Evolutionary conservation across 2,113 vertebrate genomes (phyloP).

Genomic region (Neodontobutis hainanensis): DNA sequence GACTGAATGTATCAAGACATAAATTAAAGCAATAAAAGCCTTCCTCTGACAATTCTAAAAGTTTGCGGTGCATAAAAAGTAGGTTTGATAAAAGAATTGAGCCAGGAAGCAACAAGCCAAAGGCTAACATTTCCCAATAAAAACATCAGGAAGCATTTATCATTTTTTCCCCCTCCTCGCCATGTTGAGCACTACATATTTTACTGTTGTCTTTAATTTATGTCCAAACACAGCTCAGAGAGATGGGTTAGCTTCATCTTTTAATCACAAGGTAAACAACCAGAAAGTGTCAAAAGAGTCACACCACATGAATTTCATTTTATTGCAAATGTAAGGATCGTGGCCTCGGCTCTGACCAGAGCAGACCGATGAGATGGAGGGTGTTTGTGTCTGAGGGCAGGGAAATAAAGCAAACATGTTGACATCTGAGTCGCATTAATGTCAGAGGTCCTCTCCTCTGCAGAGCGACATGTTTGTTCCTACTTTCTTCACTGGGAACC

Average conservation of each 20-base stretch:
- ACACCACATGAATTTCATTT: background rate
- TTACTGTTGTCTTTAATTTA: conserved; percentile 44
- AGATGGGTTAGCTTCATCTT: conserved; percentile 13
- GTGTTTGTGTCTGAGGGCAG: conserved; percentile 21
- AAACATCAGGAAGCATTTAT: conserved; percentile 59
- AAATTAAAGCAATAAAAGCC: conserved; percentile 30
- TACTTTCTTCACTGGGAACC: conserved; percentile 40
- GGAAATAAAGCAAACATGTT: conserved; percentile 34
- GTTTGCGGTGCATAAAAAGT: conserved; percentile 21
- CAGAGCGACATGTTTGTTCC: conserved; percentile 37
- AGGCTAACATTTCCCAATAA: conserved; percentile 36
- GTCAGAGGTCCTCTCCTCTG: conserved; percentile 25
- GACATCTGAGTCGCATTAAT: conserved; percentile 68
- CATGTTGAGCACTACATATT: conserved; percentile 19
- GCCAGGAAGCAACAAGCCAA: conserved; percentile 31
- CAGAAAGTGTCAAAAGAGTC: background rate
- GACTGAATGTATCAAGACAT: conserved; percentile 31
- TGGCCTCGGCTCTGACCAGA: conserved; percentile 6
- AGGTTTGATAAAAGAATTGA: conserved; percentile 43
- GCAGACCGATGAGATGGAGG: conserved; percentile 8
- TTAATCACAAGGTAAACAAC: conserved; percentile 14
- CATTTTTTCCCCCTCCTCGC: conserved; percentile 30
- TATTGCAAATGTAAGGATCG: background rate
- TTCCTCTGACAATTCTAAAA: conserved; percentile 23
- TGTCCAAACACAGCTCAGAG: conserved; percentile 24